These are phyloP conservation scores for Lissocephala sabroskyi DNA, from an alignment of 2,888 invertebrate genomes.

Conservation along the genomic window DNA sequence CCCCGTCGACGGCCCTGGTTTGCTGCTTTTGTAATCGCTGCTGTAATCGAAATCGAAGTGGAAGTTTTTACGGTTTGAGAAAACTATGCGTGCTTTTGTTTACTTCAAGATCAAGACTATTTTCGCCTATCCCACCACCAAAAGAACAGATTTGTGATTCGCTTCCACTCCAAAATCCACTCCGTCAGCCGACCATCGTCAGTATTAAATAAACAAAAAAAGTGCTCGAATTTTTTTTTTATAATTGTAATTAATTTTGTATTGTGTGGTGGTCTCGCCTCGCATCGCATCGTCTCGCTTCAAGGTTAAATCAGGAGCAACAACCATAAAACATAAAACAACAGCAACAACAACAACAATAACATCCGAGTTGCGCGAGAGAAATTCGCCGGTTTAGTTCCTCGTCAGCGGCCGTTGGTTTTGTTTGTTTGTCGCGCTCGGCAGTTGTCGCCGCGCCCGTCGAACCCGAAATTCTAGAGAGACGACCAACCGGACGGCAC, in stretches of 20 bases:
- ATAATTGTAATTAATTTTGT: slow-evolving; percentile 40
- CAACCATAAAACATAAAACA: no score
- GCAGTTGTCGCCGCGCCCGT: slow-evolving; percentile 22
- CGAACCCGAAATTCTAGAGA: no score
- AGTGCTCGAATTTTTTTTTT: slow-evolving; percentile 54
- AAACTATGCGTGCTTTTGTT: slow-evolving; percentile 53
- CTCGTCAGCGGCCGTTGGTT: no score
- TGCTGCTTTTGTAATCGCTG: no score
- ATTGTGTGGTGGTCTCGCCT: slow-evolving; percentile 12
- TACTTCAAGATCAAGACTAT: slow-evolving; percentile 63
- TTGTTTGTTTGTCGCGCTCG: neutral
- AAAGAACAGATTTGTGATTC: slow-evolving; percentile 65
- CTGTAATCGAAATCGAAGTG: no score
- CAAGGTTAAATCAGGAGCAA: slow-evolving; percentile 35
- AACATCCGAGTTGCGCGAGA: slow-evolving; percentile 21
- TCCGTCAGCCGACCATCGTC: slow-evolving; percentile 8
- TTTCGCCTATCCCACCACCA: slow-evolving; percentile 63
- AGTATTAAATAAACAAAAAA: slow-evolving; percentile 37
- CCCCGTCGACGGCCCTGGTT: no score
- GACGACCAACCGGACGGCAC: no score
- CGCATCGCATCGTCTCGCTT: slow-evolving; percentile 16
- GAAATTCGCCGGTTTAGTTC: slow-evolving; percentile 3
- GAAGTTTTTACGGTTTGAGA: no score
- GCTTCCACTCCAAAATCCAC: no score
- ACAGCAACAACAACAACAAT: slow-evolving; percentile 17